Conservation (phyloP, 1,140 invertebrate species). For the Harlomillsia oculata region DNA sequence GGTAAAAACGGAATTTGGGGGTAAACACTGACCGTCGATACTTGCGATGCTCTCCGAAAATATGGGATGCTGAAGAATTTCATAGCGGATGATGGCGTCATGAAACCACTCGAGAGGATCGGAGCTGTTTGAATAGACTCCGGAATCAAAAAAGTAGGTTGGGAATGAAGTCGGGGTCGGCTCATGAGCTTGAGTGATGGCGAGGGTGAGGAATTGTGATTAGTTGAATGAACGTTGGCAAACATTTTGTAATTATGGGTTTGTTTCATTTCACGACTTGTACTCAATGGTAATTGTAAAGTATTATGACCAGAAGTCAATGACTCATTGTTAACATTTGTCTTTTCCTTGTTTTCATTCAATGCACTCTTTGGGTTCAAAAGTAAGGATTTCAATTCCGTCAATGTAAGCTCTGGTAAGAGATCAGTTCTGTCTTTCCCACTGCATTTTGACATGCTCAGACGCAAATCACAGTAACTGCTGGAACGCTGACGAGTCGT, state of each 20-base stretch:
- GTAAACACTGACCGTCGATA: slow-evolving; percentile 19
- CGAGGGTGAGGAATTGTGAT: neutral
- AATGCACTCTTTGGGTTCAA: neutral
- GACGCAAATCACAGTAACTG: too few species aligned
- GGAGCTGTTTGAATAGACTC: slow-evolving; percentile 25
- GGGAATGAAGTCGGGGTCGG: slow-evolving; percentile 21
- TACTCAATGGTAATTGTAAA: slow-evolving; percentile 1
- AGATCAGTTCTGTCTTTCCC: too few species aligned
- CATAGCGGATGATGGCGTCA: slow-evolving; percentile 2
- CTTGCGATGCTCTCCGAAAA: slow-evolving; percentile 25
- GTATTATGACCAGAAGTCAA: neutral
- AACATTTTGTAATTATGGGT: neutral
- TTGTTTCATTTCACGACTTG: neutral
- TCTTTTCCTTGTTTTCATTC: neutral
- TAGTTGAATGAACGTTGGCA: neutral
- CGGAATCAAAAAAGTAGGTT: slow-evolving; percentile 12
- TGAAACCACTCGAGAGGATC: neutral
- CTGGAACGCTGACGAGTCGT: too few species aligned
- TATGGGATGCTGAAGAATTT: slow-evolving; percentile 24
- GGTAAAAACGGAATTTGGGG: slow-evolving; percentile 5
- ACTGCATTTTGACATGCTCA: too few species aligned
- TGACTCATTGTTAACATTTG: neutral
- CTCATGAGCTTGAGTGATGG: neutral
- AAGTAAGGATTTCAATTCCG: slow-evolving; percentile 4
- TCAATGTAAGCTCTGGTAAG: slow-evolving; percentile 6